Evolutionary conservation across 2,797 vertebrate genomes (phyloP), one percentile per base, ranked within the genome.

Genomic region (Oryzias dopingdopingensis): DNA sequence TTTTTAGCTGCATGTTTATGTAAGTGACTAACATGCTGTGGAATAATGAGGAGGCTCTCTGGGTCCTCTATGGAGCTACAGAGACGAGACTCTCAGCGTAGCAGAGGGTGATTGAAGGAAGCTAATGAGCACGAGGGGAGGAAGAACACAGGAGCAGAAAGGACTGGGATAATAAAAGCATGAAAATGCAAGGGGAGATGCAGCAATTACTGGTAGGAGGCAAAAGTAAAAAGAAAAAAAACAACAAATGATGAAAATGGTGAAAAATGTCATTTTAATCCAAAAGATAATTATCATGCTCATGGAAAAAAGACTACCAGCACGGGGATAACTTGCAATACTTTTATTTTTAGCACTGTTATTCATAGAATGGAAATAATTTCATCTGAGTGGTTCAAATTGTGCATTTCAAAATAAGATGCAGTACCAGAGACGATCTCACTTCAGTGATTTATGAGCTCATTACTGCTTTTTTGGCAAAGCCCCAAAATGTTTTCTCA

Each of bases 11-110:
- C 77, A 66, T 86, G 82, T 90, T 91, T 90, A 86, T 78, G 82
- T 83, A 91, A 91, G 90, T 81, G 80, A 84, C 86, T 88, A 85
- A 82, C 84, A 86, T 85, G 88, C 85, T 86, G 82, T 82, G 81
- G 87, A 88, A 90, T 91, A 91, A 91, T 90, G 86, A 92, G 88
- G 76, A 83, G 77, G 70, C 82, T 90, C 80, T 76, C 72, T 65
- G 78, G 82, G 75, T 69, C 80, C 74, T 85, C 65, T 51, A 77
- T 71, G 78, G 77, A 85, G 83, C 74, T 76, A 74, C 82, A 82
- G 74, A 83, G 75, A 85, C 72, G 43, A 73, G 74, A 73, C 81
- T 82, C 77, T 79, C 70, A 56, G 67, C 82, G 80, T 72, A 63
- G 84, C 80, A 75, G 74, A 79, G 74, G 78, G 76, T 80, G 85